Percentiles rank a stretch among this genome's conserved stretches.
These are phyloP conservation scores for Acrossocheilus wenchowensis DNA, from an alignment of 2,797 vertebrate species.

Conservation along the genomic window DNA sequence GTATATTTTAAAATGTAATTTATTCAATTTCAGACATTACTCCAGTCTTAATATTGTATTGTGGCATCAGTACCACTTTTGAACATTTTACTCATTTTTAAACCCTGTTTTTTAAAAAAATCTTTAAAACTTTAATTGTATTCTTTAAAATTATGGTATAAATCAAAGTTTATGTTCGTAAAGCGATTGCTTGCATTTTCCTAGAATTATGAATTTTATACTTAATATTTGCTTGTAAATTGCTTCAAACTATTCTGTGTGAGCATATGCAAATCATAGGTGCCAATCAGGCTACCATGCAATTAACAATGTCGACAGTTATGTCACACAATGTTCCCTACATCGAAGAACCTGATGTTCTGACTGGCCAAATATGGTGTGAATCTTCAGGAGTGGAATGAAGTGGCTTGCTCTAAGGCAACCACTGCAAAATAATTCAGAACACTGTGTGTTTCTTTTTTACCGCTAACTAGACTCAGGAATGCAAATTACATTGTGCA, in stretches of 20 bases:
- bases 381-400: conserved; percentile 39
- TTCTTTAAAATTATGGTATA: background rate
- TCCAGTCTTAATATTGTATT: background rate
- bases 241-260: background rate
- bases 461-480: conserved; percentile 66
- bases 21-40: background rate
- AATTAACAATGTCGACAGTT: background rate
- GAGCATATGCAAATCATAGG: background rate
- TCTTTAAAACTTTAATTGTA: background rate
- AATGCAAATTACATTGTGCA: conserved; percentile 77
- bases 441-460: conserved; percentile 63
- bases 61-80: background rate
- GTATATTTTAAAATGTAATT: background rate
- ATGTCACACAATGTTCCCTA: conserved; percentile 14
- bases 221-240: background rate
- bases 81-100: background rate
- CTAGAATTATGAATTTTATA: background rate
- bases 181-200: background rate
- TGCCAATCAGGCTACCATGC: background rate
- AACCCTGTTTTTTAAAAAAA: no score
- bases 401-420: conserved; percentile 54
- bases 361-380: conserved; percentile 45
- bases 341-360: conserved; percentile 16
- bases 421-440: conserved; percentile 70
- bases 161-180: background rate